phyloP scores from a whole-genome alignment of 2,888 invertebrate genomes.

The Cryptosula pallasiana region DNA sequence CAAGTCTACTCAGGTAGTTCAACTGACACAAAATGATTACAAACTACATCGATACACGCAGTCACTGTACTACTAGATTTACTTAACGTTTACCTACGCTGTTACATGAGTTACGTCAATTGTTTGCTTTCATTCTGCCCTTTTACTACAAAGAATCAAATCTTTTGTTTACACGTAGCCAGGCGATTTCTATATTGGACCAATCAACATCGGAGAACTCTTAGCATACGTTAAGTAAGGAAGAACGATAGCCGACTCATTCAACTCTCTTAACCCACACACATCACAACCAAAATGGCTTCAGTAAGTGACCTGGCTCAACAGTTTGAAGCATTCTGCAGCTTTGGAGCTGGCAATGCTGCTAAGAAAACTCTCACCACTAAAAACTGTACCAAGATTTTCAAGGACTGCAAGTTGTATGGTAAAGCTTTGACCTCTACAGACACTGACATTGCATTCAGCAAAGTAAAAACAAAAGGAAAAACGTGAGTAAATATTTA shows the following conservation, averaged over 20 bases:
- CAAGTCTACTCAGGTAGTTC: too few species aligned
- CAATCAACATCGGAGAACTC: too few species aligned
- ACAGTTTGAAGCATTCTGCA: constrained; percentile 21
- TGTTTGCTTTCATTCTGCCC: not conserved
- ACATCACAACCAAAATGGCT: not conserved
- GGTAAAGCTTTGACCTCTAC: constrained; percentile 19
- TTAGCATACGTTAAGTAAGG: too few species aligned
- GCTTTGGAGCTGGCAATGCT: constrained; percentile 9
- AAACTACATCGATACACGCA: too few species aligned
- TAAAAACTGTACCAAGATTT: constrained; percentile 22
- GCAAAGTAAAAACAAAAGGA: constrained; percentile 20
- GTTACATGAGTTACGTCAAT: not conserved
- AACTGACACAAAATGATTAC: too few species aligned
- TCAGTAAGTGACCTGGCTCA: not conserved
- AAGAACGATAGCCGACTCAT: too few species aligned
- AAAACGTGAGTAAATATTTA: constrained; percentile 25
- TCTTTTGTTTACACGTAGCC: constrained; percentile 13
- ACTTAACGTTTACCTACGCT: too few species aligned
- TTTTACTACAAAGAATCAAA: not conserved
- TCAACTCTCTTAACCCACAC: too few species aligned
- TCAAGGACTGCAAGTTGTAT: constrained; percentile 25
- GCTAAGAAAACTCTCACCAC: constrained; percentile 17
- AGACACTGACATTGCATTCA: constrained; percentile 24
- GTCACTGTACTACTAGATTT: too few species aligned
- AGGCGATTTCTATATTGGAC: not conserved